These are phyloP conservation scores for Gasterosteus nipponicus DNA, from an alignment of 2,113 vertebrate genomes.

Conservation along the genomic window DNA sequence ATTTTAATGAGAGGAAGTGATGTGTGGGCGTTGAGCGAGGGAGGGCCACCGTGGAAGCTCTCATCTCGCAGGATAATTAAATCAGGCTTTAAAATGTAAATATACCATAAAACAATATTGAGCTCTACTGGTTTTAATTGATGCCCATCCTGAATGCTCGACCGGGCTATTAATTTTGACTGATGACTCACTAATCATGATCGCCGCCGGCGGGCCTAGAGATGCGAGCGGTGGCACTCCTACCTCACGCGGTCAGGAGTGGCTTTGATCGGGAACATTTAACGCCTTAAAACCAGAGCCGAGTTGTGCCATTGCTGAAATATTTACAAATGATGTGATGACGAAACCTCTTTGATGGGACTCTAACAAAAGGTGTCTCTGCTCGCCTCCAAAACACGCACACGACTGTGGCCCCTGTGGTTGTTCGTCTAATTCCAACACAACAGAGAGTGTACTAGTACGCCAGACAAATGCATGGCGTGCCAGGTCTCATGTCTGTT, in stretches of 20 bases:
- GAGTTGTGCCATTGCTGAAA: not conserved
- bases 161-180: conserved; percentile 75
- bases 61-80: conserved; percentile 72
- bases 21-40: conserved; percentile 56
- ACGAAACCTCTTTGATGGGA: not conserved
- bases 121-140: conserved; percentile 78
- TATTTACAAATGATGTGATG: not conserved
- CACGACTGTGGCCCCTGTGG: conserved; percentile 23
- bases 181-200: conserved; percentile 65
- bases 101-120: conserved; percentile 81
- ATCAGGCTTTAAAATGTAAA: conserved; percentile 80
- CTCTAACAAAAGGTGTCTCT: too few species aligned
- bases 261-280: conserved; percentile 2
- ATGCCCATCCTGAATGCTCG: conserved; percentile 66
- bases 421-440: conserved; percentile 39
- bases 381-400: not conserved
- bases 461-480: conserved; percentile 16
- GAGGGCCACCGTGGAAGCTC: conserved; percentile 60
- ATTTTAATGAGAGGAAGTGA: conserved; percentile 58
- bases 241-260: not conserved
- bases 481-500: conserved; percentile 48
- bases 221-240: conserved; percentile 20
- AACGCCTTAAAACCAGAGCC: not conserved
- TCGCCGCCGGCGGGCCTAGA: conserved; percentile 50
- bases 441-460: not conserved